A percentile compares a stretch with the other conserved stretches of the same genome.
phyloP scores from a whole-genome alignment of 2,888 invertebrate genomes.

The Nudaria mundana region DNA sequence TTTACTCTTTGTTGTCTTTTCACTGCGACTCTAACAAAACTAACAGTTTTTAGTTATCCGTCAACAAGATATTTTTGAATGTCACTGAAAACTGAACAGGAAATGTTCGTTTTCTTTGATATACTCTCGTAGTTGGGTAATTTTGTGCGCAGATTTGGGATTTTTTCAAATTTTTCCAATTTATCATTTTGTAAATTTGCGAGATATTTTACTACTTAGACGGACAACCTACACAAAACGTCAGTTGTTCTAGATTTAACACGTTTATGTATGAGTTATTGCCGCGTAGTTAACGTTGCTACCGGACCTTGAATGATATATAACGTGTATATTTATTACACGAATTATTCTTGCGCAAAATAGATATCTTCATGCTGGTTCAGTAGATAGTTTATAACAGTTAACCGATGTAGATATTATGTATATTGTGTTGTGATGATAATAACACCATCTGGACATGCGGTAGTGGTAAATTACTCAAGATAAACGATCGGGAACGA shows the following conservation, averaged over 20 bases:
- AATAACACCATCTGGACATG: constrained; percentile 24
- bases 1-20: constrained; percentile 63
- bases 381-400: no score
- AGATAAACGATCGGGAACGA: constrained; percentile 24
- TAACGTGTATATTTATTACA: constrained; percentile 12
- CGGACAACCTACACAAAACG: constrained; percentile 48
- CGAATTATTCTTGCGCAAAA: no score
- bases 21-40: constrained; percentile 45
- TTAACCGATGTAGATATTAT: no score
- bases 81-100: constrained; percentile 53
- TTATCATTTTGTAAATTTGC: constrained; percentile 39
- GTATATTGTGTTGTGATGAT: constrained; percentile 23
- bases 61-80: constrained; percentile 44
- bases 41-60: constrained; percentile 50
- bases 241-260: constrained; percentile 64
- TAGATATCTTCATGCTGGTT: no score
- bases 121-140: constrained; percentile 22
- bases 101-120: constrained; percentile 42
- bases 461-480: constrained; percentile 10
- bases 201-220: constrained; percentile 43
- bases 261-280: constrained; percentile 53
- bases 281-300: constrained; percentile 42
- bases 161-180: constrained; percentile 46
- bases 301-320: constrained; percentile 22
- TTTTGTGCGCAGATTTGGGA: constrained; percentile 31